phyloP scores from a whole-genome alignment of 2,113 vertebrate genomes.

The Pomatorhinus ruficollis region DNA sequence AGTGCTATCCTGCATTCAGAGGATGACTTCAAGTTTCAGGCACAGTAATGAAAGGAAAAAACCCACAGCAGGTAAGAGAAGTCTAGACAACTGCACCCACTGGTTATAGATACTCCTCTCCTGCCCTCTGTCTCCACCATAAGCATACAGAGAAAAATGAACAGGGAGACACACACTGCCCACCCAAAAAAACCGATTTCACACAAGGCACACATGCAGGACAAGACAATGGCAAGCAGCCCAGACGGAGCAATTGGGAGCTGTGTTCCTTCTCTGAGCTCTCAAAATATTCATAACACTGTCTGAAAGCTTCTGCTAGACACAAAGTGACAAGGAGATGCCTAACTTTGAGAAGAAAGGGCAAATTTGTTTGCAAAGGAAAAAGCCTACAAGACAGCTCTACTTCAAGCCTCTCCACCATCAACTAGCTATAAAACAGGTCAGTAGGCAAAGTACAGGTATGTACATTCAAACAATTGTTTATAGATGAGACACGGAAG shows the following conservation, averaged over 20 bases:
- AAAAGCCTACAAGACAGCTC: neutral
- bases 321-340: neutral
- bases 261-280: neutral
- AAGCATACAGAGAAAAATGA: neutral
- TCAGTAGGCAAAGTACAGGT: neutral
- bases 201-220: neutral
- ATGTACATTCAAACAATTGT: neutral
- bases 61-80: neutral
- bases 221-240: conserved; percentile 28
- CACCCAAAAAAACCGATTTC: neutral
- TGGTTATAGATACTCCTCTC: neutral
- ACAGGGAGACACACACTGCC: neutral
- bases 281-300: neutral
- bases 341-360: neutral
- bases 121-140: neutral
- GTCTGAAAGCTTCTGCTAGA: neutral
- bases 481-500: accelerated
- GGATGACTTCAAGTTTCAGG: conserved; percentile 13
- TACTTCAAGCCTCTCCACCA: neutral
- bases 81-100: neutral
- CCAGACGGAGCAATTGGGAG: neutral
- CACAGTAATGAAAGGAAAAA: conserved; percentile 7
- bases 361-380: neutral
- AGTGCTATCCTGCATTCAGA: conserved; percentile 6
- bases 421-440: neutral